Base-by-base conservation (phyloP, 2,888 invertebrate species). In the Epinotia brunnichana region DNA sequence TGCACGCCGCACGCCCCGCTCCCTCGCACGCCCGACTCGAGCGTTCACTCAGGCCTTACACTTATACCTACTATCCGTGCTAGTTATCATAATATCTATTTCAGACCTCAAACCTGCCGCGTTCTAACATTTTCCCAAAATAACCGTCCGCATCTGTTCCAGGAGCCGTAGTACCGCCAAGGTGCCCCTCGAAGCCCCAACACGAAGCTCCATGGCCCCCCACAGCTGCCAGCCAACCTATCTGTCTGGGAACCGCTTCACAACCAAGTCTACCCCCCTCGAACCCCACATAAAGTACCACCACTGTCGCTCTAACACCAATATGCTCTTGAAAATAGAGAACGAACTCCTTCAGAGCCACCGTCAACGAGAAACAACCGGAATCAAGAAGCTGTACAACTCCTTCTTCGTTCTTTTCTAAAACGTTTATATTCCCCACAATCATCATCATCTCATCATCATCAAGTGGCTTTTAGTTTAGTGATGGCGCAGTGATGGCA, bases 371-470 rank as follows among this genome's bases (percentile, higher is more conserved):
- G 97, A 97, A 90, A 96, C 96, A 35, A 97, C 97, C 63, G 97
- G 97, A 75, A 96, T 97, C 85, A 97, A 97, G 92, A 97, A 97
- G 90, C 93, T 97, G 87, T 97, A 97, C 94, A 97, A 97, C 92
- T 97, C 97, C 75, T 97, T 97, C 93, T 97, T 97, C 89, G 97
- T 97, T 79, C 95, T 97, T 89, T 97, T 97, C 92, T 97, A 97
- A 96, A 93, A 74, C 17, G 41, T 41, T 71, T 77, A 75, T 76
- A 77, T 74, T 76, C 79, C 82, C 79, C 82, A 80, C n/a, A 0
- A n/a, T 48, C 48, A 80, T 81, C 82, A 82, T 78, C 81, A 80
- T 80, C 78, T 79, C 82, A 82, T 83, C 82, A 79, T 84, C 87
- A 87, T 88, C 82, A 77, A 85, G 84, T 86, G 87, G 87, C 87